Base-by-base conservation (phyloP, 1,140 invertebrate species). In the Drosophila equinoxialis region DNA sequence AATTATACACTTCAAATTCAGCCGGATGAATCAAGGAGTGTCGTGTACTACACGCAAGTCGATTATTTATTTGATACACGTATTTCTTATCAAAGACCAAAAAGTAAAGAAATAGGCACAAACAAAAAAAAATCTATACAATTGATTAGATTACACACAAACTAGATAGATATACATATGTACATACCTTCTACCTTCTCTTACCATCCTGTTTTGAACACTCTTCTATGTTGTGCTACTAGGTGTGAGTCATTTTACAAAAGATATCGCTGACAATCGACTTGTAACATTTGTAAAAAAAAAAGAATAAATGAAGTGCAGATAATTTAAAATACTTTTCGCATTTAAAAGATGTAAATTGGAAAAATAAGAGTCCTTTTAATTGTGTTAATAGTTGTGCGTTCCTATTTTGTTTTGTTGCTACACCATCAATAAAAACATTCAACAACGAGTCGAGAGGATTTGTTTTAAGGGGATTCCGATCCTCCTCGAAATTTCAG, bases 81-180 rank as follows among this genome's bases (percentile, higher is more conserved):
- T 51, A 51, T 23, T 51, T 8, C 45, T 51, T 51, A 51, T 51
- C 45, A 20, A 10, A 23, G 0, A 23, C 45, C 45, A 3, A 51
- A 51, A 23, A 51, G n/a, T 20, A 51, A 51, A 51, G 17, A n/a
- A 51, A 23, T 3, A 23, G 8, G 4, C 10, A 51, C 8, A 51
- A 20, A 23, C 35, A 37, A 13, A 51, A 20, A 51, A 20, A 20
- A 17, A 51, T 6, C 45, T 20, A 48, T 5, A 48, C 6, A 20
- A 51, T 51, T 51, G 45, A 51, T 51, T 23, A 51, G 26, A 57
- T 57, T 57, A n/a, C 26, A 6, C n/a, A 55, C 13, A 30, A 26
- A 57, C 26, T 30, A 30, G 6, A 26, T 26, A 48, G 1, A 17
- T 6, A 2, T 60, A 6, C 57, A 37, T 1, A 58, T 35, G 20